Evolutionary conservation across 2,797 vertebrate species (phyloP).

Genomic region (Melanotaenia pygmaea): DNA sequence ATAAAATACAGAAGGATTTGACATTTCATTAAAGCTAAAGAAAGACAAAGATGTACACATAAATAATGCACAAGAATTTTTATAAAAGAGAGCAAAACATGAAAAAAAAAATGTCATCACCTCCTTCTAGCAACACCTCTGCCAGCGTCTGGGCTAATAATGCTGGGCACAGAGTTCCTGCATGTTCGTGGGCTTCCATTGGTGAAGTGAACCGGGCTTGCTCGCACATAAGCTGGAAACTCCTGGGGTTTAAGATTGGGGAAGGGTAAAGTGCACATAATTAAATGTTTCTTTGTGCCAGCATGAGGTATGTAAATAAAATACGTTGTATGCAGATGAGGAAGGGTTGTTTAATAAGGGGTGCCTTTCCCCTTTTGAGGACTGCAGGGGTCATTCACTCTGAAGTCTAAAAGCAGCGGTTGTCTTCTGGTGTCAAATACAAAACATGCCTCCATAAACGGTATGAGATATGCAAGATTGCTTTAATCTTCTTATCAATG

Average conservation of each 20-base stretch:
- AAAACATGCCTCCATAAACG: conserved; percentile 1
- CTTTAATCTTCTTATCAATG: not conserved
- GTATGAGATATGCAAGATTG: not conserved
- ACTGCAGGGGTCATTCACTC: conserved; percentile 44
- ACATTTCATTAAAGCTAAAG: conserved; percentile 14
- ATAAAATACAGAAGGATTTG: not conserved
- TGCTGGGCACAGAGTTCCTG: conserved; percentile 92
- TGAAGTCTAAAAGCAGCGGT: conserved; percentile 38
- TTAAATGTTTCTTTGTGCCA: conserved; percentile 31
- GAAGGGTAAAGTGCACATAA: conserved; percentile 31
- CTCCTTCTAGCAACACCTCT: conserved; percentile 91
- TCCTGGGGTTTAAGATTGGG: conserved; percentile 81
- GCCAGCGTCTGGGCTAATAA: conserved; percentile 92
- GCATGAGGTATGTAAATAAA: conserved; percentile 42
- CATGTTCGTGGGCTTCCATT: conserved; percentile 94
- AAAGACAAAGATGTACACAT: not conserved
- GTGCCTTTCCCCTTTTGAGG: conserved; percentile 1
- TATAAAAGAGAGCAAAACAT: not conserved
- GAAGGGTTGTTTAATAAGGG: conserved; percentile 42
- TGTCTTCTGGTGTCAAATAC: conserved; percentile 18
- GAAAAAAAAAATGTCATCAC: conserved; percentile 71
- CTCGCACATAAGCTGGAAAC: conserved; percentile 91
- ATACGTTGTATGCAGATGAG: conserved; percentile 18
- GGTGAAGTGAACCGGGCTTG: conserved; percentile 93
- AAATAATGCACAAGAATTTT: not conserved